These are phyloP conservation scores for Aquatica leii DNA, from an alignment of 2,888 invertebrate genomes.

Conservation along the genomic window DNA sequence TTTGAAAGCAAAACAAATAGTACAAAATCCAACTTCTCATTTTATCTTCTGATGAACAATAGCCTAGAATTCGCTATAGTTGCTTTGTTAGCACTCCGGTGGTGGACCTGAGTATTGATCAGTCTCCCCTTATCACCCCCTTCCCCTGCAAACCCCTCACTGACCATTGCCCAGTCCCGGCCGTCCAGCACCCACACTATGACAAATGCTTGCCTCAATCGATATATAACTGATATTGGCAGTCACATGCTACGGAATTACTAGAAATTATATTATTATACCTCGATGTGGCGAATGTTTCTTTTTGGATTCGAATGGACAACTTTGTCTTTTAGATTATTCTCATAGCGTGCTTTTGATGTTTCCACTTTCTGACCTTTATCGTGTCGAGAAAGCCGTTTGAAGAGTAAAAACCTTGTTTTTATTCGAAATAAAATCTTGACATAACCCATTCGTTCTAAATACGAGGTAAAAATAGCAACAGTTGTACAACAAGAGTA, in stretches of 20 bases:
- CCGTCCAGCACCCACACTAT: constrained; percentile 59
- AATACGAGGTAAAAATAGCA: background rate
- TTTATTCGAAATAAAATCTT: constrained; percentile 16
- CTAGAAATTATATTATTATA: constrained; percentile 26
- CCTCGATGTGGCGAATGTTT: constrained; percentile 9
- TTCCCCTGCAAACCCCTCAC: constrained; percentile 47
- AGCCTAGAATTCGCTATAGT: constrained; percentile 63
- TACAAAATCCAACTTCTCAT: constrained; percentile 60
- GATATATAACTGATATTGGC: constrained; percentile 61
- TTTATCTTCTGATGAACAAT: constrained; percentile 63
- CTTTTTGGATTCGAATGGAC: constrained; percentile 8
- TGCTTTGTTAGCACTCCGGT: constrained; percentile 63
- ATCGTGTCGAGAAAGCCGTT: constrained; percentile 23
- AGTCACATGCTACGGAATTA: constrained; percentile 47
- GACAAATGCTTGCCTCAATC: constrained; percentile 61
- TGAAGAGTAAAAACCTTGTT: constrained; percentile 18
- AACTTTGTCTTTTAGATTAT: constrained; percentile 13
- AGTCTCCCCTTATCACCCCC: constrained; percentile 48
- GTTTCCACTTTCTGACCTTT: constrained; percentile 26
- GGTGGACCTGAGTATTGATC: constrained; percentile 64
- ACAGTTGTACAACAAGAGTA: background rate
- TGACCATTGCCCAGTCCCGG: constrained; percentile 59
- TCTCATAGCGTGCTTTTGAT: constrained; percentile 22
- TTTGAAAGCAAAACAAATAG: constrained; percentile 40
- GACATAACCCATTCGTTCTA: background rate